Base-by-base conservation (phyloP, 1,140 invertebrate genomes). In the Aphis gossypii region DNA sequence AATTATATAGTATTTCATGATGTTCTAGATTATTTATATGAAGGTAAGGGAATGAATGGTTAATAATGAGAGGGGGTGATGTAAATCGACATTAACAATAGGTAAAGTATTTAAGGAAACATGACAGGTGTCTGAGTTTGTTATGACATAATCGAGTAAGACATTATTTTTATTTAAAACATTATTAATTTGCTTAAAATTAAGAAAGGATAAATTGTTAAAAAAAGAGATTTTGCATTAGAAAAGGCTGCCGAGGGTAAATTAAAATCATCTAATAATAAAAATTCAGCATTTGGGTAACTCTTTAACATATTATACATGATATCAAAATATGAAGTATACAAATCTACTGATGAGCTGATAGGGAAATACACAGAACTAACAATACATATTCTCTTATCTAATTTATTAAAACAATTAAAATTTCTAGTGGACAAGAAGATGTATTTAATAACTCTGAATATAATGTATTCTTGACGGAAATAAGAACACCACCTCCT, bases 151-250 rank as follows among this genome's bases (percentile, higher is more conserved):
- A 88, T 88, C 87, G 46, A 88, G 46, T 20, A 88, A n/a, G 54
- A 35, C 56, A 89, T 54, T 89, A 89, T 89, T 89, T 38, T 51
- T 89, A 89, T 89, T 89, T 21, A 89, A 56, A 56, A 89, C 48
- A 89, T 89, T n/a, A 88, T 88, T 89, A 38, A 89, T 89, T 89
- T 54, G 48, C 21, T 89, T 89, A 38, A 56, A 89, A 56, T 89
- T 89, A 54, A 89, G 5, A 89, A 30, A 89, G 4, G 48, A 89
- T 21, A 54, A 54, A 38, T 89, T 89, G n/a, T 89, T 89, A 89
- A 89, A 18, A 56, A 89, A 89, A 35, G 0, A 21, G n/a, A 54
- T 23, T 88, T 56, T 35, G 48, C 30, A 44, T 38, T 89, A 54
- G 30, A 38, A 35, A 89, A 89, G n/a, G n/a, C n/a, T n/a, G 38